phyloP scores from a whole-genome alignment of 2,888 invertebrate genomes.

The Tetranychus truncatus region DNA sequence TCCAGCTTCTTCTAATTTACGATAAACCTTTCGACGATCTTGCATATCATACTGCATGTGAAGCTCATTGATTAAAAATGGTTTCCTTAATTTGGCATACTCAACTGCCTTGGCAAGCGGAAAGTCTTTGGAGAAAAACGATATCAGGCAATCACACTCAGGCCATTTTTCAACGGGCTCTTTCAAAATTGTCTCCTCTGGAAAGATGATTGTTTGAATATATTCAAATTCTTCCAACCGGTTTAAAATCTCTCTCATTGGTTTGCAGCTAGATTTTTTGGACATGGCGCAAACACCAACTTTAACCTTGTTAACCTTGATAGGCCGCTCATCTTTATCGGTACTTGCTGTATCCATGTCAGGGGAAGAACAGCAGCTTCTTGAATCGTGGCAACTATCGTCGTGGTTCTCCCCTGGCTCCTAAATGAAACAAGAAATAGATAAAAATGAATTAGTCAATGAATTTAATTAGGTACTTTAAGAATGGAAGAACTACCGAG shows the following conservation, averaged over 20 bases:
- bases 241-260: conserved; percentile 95
- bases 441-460: too few species aligned
- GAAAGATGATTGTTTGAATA: conserved; percentile 80
- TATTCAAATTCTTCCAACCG: conserved; percentile 89
- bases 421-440: neutral
- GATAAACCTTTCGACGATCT: conserved; percentile 73
- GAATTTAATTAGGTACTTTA: too few species aligned
- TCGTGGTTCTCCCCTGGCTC: neutral
- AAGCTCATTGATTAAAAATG: conserved; percentile 93
- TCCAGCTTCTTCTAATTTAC: conserved; percentile 75
- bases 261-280: conserved; percentile 95
- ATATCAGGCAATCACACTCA: conserved; percentile 72
- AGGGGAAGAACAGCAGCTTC: neutral
- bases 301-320: conserved; percentile 42
- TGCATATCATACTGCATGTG: conserved; percentile 96
- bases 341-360: neutral
- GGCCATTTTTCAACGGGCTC: conserved; percentile 96
- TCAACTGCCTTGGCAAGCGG: conserved; percentile 92
- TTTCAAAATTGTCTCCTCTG: conserved; percentile 85
- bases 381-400: neutral
- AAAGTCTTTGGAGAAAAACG: conserved; percentile 95
- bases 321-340: neutral
- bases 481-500: too few species aligned
- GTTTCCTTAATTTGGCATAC: conserved; percentile 77
- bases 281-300: conserved; percentile 99